These are phyloP conservation scores for Podocnemis expansa DNA, from an alignment of 2,113 vertebrate species.

Conservation along the genomic window DNA sequence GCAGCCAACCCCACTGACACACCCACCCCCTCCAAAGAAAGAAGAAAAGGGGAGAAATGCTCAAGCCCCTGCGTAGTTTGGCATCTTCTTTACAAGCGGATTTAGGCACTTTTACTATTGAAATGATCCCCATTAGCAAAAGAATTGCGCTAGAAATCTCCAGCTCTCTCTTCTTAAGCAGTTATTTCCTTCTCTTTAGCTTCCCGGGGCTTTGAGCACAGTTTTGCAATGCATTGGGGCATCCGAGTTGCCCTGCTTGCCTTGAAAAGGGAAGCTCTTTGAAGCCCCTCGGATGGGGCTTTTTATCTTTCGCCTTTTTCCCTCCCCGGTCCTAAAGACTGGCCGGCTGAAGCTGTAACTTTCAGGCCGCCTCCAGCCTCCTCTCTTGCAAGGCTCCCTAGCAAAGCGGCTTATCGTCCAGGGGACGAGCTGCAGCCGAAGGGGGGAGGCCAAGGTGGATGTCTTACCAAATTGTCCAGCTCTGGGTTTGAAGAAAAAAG, in stretches of 20 bases:
- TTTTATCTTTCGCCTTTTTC: not conserved
- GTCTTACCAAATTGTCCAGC: slow-evolving; percentile 99
- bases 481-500: slow-evolving; percentile 99
- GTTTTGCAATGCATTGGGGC: slow-evolving; percentile 68
- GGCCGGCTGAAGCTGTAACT: not conserved
- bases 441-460: not conserved
- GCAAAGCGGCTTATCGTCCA: not conserved
- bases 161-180: slow-evolving; percentile 69
- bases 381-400: not conserved
- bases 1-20: slow-evolving; percentile 14
- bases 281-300: slow-evolving; percentile 34
- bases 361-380: not conserved
- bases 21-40: slow-evolving; percentile 36
- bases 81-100: slow-evolving; percentile 77
- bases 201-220: slow-evolving; percentile 63
- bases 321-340: not conserved
- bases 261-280: slow-evolving; percentile 54
- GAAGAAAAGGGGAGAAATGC: slow-evolving; percentile 40
- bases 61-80: slow-evolving; percentile 69
- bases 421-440: not conserved
- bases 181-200: slow-evolving; percentile 76
- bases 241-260: slow-evolving; percentile 51
- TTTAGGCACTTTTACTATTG: slow-evolving; percentile 82
- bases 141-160: slow-evolving; percentile 79
- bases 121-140: slow-evolving; percentile 83